These are phyloP conservation scores for Vultur gryphus DNA, from an alignment of 2,797 vertebrate genomes.

Conservation along the genomic window DNA sequence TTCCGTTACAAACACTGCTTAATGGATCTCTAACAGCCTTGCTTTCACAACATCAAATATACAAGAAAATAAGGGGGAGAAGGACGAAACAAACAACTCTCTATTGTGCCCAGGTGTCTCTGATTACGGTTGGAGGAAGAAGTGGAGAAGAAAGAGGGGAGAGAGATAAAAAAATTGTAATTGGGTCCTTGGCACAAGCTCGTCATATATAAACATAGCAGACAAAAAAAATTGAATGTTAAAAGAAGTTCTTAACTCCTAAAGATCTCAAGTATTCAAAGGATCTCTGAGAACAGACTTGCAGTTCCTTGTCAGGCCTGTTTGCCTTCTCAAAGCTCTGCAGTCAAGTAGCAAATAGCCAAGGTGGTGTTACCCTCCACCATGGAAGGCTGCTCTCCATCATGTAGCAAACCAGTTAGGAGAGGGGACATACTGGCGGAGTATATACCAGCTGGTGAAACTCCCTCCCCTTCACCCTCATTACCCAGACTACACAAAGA, in stretches of 20 bases:
- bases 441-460: neutral
- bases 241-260: neutral
- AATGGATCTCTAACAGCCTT: constrained; percentile 62
- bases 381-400: neutral
- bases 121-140: constrained; percentile 18
- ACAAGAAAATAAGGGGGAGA: constrained; percentile 17
- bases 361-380: neutral
- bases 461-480: neutral
- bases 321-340: neutral
- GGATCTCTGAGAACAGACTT: neutral
- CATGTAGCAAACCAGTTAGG: neutral
- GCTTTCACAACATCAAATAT: constrained; percentile 55
- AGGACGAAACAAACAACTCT: neutral
- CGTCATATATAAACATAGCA: constrained; percentile 21
- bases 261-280: neutral
- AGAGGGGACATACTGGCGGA: neutral
- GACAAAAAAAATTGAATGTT: neutral
- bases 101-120: constrained; percentile 60
- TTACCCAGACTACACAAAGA: neutral
- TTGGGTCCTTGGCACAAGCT: constrained; percentile 33
- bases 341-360: neutral
- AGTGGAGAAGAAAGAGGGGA: neutral
- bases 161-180: neutral
- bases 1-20: constrained; percentile 5
- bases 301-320: neutral